Base-by-base conservation (phyloP, 2,888 invertebrate genomes). In the Pimpla rufipes region DNA sequence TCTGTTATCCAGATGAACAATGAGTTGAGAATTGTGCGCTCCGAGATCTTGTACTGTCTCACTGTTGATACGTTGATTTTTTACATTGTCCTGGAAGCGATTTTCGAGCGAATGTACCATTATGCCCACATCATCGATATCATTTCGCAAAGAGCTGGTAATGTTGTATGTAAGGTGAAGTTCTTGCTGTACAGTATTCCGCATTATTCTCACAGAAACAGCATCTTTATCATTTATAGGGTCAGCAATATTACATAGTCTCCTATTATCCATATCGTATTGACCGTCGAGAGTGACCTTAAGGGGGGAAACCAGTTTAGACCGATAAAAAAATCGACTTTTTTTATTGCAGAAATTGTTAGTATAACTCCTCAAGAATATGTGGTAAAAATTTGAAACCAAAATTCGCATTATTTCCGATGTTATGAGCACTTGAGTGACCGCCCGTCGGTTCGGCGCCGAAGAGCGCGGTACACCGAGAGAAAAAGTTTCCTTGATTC, bases 181-280 rank as follows among this genome's bases (percentile, higher is more conserved):
- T 45, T 59, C 59, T 18, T 62, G 62, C 6, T 74, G 16, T 29
- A 74, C 37, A 35, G 16, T 16, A 35, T 13, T 37, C 13, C 50
- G 35, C 62, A 74, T 62, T 18, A 35, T 16, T 16, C 52, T 11
- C 13, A 23, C 21, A 10, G 76, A 42, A 7, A 80, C 73, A 29
- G 79, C 71, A 55, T 83, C 71, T 29, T 75, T 66, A 23, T 45
- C n/a, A 4, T 83, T 52, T 29, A 45, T n/a, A 10, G 75, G 40
- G 40, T 55, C 68, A n/a, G 62, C 83, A 5, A 83, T 11, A 52
- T 83, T 79, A 21, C 67, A 75, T 5, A 83, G 35, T 75, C 83
- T 67, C 16, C 42, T 62, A 66, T 74, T 66, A 57, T 79, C 40
- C n/a, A 78, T 70, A 57, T 82, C 82, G 52, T 81, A 81, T 11